Evolutionary conservation across 2,797 vertebrate genomes (phyloP), one percentile per base, ranked within the genome.

Genomic region (Eutrigla gurnardus): DNA sequence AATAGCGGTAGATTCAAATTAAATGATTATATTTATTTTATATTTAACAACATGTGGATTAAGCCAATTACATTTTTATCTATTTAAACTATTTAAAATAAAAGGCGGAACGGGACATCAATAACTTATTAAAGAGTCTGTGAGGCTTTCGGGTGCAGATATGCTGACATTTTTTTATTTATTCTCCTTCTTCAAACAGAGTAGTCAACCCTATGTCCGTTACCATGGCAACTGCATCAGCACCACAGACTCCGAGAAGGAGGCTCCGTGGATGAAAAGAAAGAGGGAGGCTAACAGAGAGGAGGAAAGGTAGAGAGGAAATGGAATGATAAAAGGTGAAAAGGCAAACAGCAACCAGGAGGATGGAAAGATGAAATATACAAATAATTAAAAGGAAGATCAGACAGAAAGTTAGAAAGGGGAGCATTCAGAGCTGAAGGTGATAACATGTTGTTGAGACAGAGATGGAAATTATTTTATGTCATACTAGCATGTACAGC

Each of bases 211-310:
- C 72, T 77, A 81, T 13, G 61, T 71, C 63, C 54, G 88, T 93
- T 59, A 49, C 89, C 84, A 92, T 86, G 81, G 90, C 80, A 91
- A 93, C 93, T 77, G 86, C 90, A 86, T 82, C 86, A 81, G 76
- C 79, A 82, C 81, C 83, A 46, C 66, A 3, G 61, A 81, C 70
- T 85, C 86, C 65, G 85, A 77, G 86, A 61, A 7, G 43, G 65
- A 78, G 72, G 52, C 36, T 72, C 59, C 13, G 47, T 54, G 81
- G 69, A 88, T 12, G 40, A 9, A 32, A 61, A 60, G 61, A 74
- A 36, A 53, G 64, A 43, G 39, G 36, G 70, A 78, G 64, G 57
- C 36, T 2, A 42, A 12, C 4, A 58, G 50, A 25, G 61, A 39
- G 66, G 25, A 45, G 6, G 12, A n/a, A 11, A 45, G 12, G 13